phyloP scores from a whole-genome alignment of 2,888 invertebrate genomes.

The Corbicula japonica region DNA sequence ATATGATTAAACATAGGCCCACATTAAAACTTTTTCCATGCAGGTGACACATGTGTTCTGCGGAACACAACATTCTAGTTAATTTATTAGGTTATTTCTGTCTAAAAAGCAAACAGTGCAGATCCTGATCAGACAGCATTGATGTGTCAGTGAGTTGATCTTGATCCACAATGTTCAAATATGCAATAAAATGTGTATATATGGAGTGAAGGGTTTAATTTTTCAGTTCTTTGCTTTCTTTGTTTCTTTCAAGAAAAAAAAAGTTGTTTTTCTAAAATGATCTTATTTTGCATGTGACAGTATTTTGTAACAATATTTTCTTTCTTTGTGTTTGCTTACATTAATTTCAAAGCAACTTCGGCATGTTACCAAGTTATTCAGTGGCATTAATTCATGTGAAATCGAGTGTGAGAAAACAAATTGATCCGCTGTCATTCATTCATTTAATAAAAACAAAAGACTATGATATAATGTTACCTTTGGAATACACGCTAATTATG shows the following conservation, averaged over 20 bases:
- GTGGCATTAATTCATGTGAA: conserved; percentile 40
- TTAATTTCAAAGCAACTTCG: conserved; percentile 28
- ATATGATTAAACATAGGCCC: too few species aligned
- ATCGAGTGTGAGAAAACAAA: conserved; percentile 32
- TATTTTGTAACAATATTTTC: conserved; percentile 22
- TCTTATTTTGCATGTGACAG: conserved; percentile 12
- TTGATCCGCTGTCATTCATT: conserved; percentile 37
- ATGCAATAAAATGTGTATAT: neutral
- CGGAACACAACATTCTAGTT: too few species aligned
- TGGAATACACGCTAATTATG: conserved; percentile 17
- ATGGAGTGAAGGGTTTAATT: neutral
- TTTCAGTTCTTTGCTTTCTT: neutral
- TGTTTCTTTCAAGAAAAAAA: neutral
- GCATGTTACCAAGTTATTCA: conserved; percentile 40
- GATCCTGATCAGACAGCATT: too few species aligned
- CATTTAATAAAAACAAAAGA: conserved; percentile 36
- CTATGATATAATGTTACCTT: conserved; percentile 9
- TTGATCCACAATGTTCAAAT: neutral
- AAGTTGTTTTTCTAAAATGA: neutral
- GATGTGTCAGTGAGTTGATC: neutral
- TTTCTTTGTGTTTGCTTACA: conserved; percentile 31
- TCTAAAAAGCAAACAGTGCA: too few species aligned
- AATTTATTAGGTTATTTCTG: too few species aligned
- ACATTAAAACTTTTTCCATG: too few species aligned
- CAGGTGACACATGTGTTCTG: too few species aligned